These are phyloP conservation scores for Numenius arquata DNA, from an alignment of 2,113 vertebrate species.

Conservation along the genomic window DNA sequence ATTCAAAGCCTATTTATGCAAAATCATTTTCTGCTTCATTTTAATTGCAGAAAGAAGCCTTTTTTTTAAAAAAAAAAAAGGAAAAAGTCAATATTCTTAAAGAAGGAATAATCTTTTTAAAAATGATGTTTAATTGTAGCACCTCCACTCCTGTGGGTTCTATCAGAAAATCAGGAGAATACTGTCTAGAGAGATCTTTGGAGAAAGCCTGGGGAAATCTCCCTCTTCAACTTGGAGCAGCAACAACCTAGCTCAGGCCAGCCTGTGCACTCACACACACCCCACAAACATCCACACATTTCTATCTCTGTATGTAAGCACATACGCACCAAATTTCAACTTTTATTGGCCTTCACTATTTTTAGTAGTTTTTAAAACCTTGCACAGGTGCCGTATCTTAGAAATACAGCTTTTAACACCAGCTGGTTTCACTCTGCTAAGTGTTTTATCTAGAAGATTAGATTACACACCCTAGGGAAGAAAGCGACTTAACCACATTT, in stretches of 20 bases:
- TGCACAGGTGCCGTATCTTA: neutral
- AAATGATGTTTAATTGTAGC: neutral
- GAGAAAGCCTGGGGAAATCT: neutral
- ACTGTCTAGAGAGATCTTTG: neutral
- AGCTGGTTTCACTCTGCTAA: conserved; percentile 43
- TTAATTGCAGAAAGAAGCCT: conserved; percentile 22
- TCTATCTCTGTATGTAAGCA: neutral
- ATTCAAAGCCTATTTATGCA: conserved; percentile 19
- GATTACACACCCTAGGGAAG: conserved; percentile 40
- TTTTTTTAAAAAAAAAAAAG: neutral
- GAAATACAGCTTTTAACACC: conserved; percentile 36
- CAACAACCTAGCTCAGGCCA: neutral
- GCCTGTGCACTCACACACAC: neutral
- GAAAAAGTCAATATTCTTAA: neutral
- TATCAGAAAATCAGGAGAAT: neutral
- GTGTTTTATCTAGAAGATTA: conserved; percentile 51
- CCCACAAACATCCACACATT: too few species aligned
- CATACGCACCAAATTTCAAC: neutral
- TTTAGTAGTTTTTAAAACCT: conserved; percentile 12
- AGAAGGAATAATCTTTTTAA: neutral
- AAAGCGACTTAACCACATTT: conserved; percentile 5
- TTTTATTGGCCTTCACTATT: neutral
- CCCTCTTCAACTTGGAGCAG: neutral
- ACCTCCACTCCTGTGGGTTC: neutral
- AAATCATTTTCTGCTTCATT: conserved; percentile 48